Base-by-base conservation (phyloP, 2,888 invertebrate species). In the Cryptocephalus primarius region DNA sequence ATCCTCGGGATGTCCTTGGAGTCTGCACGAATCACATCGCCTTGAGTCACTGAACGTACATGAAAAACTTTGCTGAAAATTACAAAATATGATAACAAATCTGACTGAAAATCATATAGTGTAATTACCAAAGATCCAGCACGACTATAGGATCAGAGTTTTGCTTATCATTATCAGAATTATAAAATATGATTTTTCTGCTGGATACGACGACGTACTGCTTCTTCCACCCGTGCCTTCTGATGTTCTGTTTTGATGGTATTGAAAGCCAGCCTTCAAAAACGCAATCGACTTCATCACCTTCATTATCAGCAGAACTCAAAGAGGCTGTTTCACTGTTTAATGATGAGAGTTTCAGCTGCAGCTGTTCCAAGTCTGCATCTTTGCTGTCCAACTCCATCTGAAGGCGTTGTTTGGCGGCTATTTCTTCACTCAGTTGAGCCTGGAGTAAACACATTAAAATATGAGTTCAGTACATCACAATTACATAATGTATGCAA, bases 1-100 rank as follows among this genome's bases (percentile, higher is more conserved):
- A 99, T 99, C 72, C 94, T 85, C 62, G 97, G 97, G 73, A 99
- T 94, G 78, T 97, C 95, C 82, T 92, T 93, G 71, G 94, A 91
- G 78, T 96, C 95, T 46, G 95, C 97, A 68, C 96, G 85, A 70
- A 97, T 95, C 62, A 97, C 96, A 78, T 99, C 99, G 62, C 96
- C 96, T 72, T 96, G 96, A 53, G 97, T 96, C 58, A 99, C 97
- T 51, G 93, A 89, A 56, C 97, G 85, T 59, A 97, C 97, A 75
- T 97, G 96, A 77, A 95, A 97, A 68, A 99, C 88, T 80, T 97
- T 96, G 75, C 96, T 93, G 50, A 14, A 60, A 58, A 44, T 43
- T 36, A 11, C 36, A 36, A 36, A 36, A 11, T 36, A 36, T 12
- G 36, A 6, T 4, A 36, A 6, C n/a, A 2, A 36, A 36, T 6